These are phyloP conservation scores for Macropis europaea DNA, from an alignment of 2,888 invertebrate genomes.

Conservation along the genomic window DNA sequence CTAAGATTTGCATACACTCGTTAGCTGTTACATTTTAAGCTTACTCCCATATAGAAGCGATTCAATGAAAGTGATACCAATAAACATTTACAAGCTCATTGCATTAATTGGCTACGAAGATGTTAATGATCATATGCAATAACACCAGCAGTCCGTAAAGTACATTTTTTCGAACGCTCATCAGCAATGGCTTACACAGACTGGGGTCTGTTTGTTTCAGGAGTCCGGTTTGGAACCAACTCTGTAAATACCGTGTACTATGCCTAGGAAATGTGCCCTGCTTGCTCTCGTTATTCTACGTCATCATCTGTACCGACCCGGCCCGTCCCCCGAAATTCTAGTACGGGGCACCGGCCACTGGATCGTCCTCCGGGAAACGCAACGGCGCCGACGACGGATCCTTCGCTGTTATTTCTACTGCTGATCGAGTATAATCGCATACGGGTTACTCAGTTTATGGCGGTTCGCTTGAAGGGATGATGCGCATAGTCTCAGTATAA, in stretches of 20 bases:
- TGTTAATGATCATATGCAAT: too few species aligned
- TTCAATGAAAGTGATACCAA: too few species aligned
- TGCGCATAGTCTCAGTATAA: constrained; percentile 25
- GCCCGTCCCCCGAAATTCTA: constrained; percentile 7
- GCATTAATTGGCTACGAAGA: too few species aligned
- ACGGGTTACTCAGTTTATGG: constrained; percentile 34
- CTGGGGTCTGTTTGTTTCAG: too few species aligned
- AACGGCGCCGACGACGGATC: constrained; percentile 10
- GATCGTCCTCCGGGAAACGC: not conserved
- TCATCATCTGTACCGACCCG: constrained; percentile 28
- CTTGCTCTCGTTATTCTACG: constrained; percentile 60
- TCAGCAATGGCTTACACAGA: too few species aligned
- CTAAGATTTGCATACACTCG: too few species aligned
- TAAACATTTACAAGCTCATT: too few species aligned
- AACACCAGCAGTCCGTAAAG: too few species aligned
- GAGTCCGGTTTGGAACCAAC: constrained; percentile 69
- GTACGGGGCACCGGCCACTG: not conserved
- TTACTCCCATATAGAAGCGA: too few species aligned
- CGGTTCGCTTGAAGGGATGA: constrained; percentile 45
- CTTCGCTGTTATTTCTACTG: constrained; percentile 34
- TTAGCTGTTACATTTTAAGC: too few species aligned
- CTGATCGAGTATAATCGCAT: constrained; percentile 40
- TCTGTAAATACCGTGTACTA: constrained; percentile 78
- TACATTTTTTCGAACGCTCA: too few species aligned
- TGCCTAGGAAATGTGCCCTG: constrained; percentile 71